phyloP scores from a whole-genome alignment of 1,140 invertebrate species.

The Drosophila bocqueti region DNA sequence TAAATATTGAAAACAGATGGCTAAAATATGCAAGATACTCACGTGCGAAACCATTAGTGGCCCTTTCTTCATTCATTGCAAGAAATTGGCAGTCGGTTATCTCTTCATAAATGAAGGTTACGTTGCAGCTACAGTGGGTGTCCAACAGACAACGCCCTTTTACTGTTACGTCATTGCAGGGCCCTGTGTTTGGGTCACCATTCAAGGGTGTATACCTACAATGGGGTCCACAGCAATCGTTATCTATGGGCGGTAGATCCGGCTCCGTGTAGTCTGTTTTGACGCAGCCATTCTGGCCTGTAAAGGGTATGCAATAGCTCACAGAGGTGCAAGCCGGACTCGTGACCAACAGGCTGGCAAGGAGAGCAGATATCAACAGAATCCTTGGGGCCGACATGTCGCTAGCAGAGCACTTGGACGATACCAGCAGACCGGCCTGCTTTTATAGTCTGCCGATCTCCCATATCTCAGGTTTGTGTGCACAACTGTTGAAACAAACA shows the following conservation, averaged over 20 bases:
- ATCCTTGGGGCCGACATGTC: constrained; percentile 3
- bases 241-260: constrained; percentile 20
- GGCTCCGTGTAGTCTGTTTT: constrained; percentile 1
- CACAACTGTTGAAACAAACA: constrained; percentile 23
- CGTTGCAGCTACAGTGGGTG: constrained; percentile 6
- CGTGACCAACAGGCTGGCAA: not conserved
- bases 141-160: constrained; percentile 15
- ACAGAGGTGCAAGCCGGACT: not conserved
- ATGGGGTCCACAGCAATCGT: constrained; percentile 28
- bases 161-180: not conserved
- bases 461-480: not conserved
- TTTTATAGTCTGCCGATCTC: constrained; percentile 25
- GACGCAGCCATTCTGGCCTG: constrained; percentile 6
- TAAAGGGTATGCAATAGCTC: constrained; percentile 4
- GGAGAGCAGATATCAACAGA: not conserved
- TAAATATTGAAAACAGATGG: not conserved
- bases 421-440: not conserved
- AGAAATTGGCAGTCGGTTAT: not conserved
- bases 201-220: constrained; percentile 2
- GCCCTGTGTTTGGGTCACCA: not conserved
- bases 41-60: not conserved
- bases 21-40: not conserved
- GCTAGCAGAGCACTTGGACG: not conserved
- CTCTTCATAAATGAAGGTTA: not conserved
- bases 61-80: not conserved